Percentiles rank a stretch among this genome's conserved stretches.
phyloP scores from a whole-genome alignment of 2,113 vertebrate species.

The cat (Felis catus) region DNA sequence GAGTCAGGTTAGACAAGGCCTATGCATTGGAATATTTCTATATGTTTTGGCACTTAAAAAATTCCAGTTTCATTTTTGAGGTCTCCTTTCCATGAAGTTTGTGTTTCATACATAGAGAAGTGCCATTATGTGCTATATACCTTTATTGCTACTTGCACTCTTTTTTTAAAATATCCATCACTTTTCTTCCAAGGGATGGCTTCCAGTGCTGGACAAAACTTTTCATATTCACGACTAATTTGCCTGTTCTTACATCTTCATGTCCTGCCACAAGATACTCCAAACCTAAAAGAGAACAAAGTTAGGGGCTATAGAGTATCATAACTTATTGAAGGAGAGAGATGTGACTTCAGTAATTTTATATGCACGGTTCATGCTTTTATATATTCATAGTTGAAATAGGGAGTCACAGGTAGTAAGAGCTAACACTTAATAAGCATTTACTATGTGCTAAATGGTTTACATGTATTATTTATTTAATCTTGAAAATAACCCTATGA shows the following conservation, averaged over 20 bases:
- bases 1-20: constrained; percentile 64
- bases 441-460: background rate
- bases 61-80: constrained; percentile 84
- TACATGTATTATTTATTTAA: background rate
- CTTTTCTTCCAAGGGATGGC: constrained; percentile 91
- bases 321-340: background rate
- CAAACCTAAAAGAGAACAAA: constrained; percentile 84
- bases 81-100: constrained; percentile 75
- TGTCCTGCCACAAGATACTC: constrained; percentile 97
- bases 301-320: constrained; percentile 12
- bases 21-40: constrained; percentile 74
- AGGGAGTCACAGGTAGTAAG: background rate
- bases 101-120: constrained; percentile 77
- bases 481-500: background rate
- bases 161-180: constrained; percentile 92
- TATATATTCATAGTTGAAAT: background rate
- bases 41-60: constrained; percentile 83
- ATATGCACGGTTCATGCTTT: background rate
- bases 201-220: constrained; percentile 98
- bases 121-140: background rate
- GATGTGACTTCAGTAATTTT: background rate
- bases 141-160: constrained; percentile 89
- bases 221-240: constrained; percentile 97
- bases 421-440: background rate
- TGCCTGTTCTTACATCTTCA: constrained; percentile 90